Evolutionary conservation across 1,140 invertebrate species (phyloP).

Genomic region (Amyelois transitella): DNA sequence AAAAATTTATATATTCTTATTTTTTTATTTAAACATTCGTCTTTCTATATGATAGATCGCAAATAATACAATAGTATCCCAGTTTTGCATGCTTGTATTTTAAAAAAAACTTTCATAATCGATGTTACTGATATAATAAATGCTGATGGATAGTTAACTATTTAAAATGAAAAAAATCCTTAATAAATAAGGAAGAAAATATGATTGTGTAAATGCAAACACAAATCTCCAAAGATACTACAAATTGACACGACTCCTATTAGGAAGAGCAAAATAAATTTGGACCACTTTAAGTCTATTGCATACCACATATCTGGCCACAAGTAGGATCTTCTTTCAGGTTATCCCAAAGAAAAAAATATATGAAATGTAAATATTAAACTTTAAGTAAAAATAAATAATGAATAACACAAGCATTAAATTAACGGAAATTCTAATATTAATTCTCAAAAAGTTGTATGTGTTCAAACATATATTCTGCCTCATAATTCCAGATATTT

Average conservation of each 20-base stretch:
- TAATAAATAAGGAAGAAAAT: not conserved
- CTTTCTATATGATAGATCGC: no score
- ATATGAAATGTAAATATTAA: not conserved
- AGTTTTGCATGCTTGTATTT: no score
- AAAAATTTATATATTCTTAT: no score
- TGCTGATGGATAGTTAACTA: not conserved
- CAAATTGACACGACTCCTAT: not conserved
- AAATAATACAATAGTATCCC: no score
- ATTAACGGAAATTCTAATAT: no score
- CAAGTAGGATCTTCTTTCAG: not conserved
- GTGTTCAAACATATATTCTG: no score
- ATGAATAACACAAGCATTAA: not conserved
- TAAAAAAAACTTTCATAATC: not conserved
- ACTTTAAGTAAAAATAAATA: not conserved
- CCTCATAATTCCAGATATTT: not conserved
- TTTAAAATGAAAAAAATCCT: not conserved
- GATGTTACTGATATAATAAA: no score
- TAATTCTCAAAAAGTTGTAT: no score
- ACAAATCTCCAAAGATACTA: conserved; percentile 1
- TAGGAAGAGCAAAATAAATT: conserved; percentile 11
- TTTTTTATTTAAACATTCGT: no score
- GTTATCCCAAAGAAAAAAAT: not conserved
- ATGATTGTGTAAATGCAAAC: conserved; percentile 11
- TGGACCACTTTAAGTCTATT: conserved; percentile 22
- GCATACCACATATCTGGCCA: conserved; percentile 2